Evolutionary conservation across 2,888 invertebrate genomes (phyloP).

Genomic region (Metacarcinus magister): DNA sequence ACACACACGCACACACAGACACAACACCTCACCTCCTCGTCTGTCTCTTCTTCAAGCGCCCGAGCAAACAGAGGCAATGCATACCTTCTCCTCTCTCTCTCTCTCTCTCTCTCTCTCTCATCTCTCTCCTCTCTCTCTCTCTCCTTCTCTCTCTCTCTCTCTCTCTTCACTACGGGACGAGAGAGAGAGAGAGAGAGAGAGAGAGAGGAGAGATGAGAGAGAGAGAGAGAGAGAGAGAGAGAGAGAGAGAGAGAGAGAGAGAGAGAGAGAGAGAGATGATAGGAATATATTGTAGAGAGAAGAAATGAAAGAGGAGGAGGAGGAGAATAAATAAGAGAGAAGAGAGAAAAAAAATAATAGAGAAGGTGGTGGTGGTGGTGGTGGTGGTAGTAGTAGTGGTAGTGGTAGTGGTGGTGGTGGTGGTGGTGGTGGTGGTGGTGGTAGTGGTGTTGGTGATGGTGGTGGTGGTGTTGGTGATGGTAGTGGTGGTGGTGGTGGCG

Average conservation of each 20-base stretch:
- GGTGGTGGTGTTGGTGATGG: too few relatives aligned
- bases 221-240: not conserved
- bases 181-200: not conserved
- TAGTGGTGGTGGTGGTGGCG: too few relatives aligned
- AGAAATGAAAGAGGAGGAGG: not conserved
- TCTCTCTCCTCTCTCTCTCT: conserved; percentile 51
- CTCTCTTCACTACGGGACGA: too few relatives aligned
- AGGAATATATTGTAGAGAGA: not conserved
- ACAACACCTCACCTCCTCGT: not conserved
- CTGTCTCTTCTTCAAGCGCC: not conserved
- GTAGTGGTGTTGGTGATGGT: too few relatives aligned
- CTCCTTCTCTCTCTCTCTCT: conserved; percentile 44
- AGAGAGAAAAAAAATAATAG: not conserved
- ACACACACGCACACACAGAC: too few relatives aligned
- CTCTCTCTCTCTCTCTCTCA: conserved; percentile 57
- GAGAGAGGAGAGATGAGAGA: not conserved
- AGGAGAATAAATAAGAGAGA: not conserved
- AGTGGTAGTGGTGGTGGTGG: too few relatives aligned
- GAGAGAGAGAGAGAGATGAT: not conserved
- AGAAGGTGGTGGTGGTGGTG: not conserved
- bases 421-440: too few relatives aligned
- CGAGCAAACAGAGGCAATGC: not conserved
- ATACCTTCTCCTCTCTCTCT: not conserved
- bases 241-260: not conserved
- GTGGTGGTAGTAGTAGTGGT: too few relatives aligned